phyloP scores from a whole-genome alignment of 2,888 invertebrate species.

The Galerucella nymphaeae region DNA sequence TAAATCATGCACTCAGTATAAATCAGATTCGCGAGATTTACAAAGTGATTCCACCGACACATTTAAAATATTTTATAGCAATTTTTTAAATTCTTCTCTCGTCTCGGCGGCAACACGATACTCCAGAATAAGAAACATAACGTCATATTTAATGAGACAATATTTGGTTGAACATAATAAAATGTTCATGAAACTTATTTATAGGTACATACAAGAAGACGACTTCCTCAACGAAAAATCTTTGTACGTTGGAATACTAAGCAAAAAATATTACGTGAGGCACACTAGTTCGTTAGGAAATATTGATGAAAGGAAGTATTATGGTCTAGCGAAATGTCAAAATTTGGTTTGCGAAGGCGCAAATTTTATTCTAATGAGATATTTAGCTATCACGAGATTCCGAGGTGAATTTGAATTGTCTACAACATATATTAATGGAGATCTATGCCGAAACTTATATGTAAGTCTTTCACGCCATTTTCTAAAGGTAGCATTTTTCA shows the following conservation, averaged over 20 bases:
- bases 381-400: conserved; percentile 68
- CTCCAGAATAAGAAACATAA: too few relatives aligned
- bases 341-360: conserved; percentile 73
- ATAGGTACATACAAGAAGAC: conserved; percentile 52
- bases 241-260: conserved; percentile 69
- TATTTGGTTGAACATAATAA: too few relatives aligned
- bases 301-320: conserved; percentile 66
- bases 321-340: conserved; percentile 66
- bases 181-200: background rate
- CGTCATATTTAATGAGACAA: too few relatives aligned
- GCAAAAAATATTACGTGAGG: conserved; percentile 69
- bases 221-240: conserved; percentile 66
- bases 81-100: too few relatives aligned
- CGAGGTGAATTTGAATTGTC: conserved; percentile 69
- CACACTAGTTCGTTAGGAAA: conserved; percentile 66
- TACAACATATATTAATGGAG: conserved; percentile 71
- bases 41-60: too few relatives aligned
- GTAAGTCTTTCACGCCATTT: conserved; percentile 62
- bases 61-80: too few relatives aligned
- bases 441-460: conserved; percentile 71
- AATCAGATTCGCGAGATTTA: too few relatives aligned
- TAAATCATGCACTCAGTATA: too few relatives aligned
- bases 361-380: conserved; percentile 71
- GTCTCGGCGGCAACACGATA: too few relatives aligned
- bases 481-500: background rate